Conservation (phyloP, 2,113 vertebrate genomes). For the Pipra filicauda region DNA sequence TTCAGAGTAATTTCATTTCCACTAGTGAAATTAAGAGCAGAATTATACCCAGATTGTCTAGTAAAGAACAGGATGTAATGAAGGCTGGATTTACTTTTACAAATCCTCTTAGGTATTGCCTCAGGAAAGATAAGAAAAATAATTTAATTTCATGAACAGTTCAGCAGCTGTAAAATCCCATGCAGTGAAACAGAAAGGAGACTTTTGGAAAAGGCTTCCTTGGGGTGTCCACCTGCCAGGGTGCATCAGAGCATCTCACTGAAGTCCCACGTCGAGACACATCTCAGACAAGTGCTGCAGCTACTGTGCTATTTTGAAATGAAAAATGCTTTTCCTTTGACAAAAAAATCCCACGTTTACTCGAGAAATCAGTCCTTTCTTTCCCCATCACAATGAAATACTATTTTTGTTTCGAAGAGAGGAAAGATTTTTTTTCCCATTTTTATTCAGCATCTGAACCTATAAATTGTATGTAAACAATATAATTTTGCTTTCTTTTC, state of each 20-base stretch:
- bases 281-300: neutral
- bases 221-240: neutral
- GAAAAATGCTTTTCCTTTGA: neutral
- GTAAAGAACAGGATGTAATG: constrained; percentile 17
- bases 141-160: constrained; percentile 49
- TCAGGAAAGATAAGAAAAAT: constrained; percentile 39
- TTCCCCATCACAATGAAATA: neutral
- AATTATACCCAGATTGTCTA: constrained; percentile 15
- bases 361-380: neutral
- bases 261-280: neutral
- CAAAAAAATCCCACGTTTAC: neutral
- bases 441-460: neutral
- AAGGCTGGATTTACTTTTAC: constrained; percentile 31
- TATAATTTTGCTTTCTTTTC: neutral
- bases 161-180: constrained; percentile 18
- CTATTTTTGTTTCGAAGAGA: neutral
- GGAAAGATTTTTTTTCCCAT: neutral
- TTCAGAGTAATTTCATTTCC: constrained; percentile 17
- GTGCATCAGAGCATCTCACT: neutral
- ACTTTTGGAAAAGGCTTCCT: neutral
- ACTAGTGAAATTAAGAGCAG: constrained; percentile 24
- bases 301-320: neutral
- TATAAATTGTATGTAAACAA: neutral
- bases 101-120: constrained; percentile 46
- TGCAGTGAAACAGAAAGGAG: neutral